phyloP scores from a whole-genome alignment of 2,888 invertebrate species.

The Suillia variegata region DNA sequence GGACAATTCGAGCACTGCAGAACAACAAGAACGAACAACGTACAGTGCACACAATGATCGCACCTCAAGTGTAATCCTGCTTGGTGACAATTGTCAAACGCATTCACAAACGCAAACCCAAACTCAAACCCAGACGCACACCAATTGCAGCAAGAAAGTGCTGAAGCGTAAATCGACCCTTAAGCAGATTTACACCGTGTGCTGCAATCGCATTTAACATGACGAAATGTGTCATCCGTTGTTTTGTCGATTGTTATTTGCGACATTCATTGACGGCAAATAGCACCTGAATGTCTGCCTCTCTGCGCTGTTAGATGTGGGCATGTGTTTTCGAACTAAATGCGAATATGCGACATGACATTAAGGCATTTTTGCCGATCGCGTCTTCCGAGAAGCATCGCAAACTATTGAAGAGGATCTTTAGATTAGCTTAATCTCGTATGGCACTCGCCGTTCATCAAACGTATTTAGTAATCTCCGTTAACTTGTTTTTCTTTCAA shows the following conservation, averaged over 20 bases:
- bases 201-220: background rate
- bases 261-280: background rate
- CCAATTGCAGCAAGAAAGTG: conserved; percentile 12
- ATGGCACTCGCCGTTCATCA: too few relatives aligned
- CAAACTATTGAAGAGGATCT: too few relatives aligned
- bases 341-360: too few relatives aligned
- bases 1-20: conserved; percentile 4
- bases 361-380: too few relatives aligned
- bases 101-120: too few relatives aligned
- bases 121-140: background rate
- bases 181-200: conserved; percentile 45
- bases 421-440: too few relatives aligned
- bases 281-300: conserved; percentile 29
- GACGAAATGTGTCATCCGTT: background rate
- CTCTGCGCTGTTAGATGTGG: too few relatives aligned
- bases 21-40: too few relatives aligned
- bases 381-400: too few relatives aligned
- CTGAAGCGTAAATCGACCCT: conserved; percentile 25
- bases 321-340: too few relatives aligned
- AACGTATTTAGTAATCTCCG: too few relatives aligned
- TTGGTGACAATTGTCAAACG: conserved; percentile 46
- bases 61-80: conserved; percentile 37
- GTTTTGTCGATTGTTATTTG: background rate
- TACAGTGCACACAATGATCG: conserved; percentile 29
- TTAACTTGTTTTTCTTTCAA: too few relatives aligned